Conservation (phyloP, 2,888 invertebrate species). For the Papilio gigon region DNA sequence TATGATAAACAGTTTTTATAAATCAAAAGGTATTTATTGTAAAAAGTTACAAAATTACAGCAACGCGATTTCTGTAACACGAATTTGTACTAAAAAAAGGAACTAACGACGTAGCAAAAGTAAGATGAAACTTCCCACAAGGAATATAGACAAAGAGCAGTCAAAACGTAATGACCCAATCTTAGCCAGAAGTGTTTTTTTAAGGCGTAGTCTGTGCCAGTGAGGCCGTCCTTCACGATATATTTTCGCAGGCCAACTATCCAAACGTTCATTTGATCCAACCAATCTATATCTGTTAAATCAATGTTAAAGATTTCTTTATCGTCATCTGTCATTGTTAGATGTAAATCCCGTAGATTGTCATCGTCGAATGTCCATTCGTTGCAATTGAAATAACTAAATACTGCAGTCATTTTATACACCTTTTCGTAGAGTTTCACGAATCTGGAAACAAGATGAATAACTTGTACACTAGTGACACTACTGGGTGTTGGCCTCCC, state of each 20-base stretch:
- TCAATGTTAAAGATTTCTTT: constrained; percentile 53
- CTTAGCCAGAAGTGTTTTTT: constrained; percentile 47
- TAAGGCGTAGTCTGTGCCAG: constrained; percentile 39
- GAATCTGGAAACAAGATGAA: constrained; percentile 46
- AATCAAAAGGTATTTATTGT: neutral
- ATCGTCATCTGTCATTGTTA: constrained; percentile 46
- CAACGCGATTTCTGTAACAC: neutral
- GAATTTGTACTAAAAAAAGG: neutral
- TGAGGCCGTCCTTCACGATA: constrained; percentile 51
- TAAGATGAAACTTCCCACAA: constrained; percentile 38
- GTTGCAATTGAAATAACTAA: constrained; percentile 48
- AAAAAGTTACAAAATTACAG: neutral
- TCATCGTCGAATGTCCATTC: constrained; percentile 51
- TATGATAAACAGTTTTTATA: neutral
- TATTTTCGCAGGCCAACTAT: constrained; percentile 51
- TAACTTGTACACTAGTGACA: too few species aligned
- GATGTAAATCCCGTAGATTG: constrained; percentile 45
- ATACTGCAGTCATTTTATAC: constrained; percentile 45
- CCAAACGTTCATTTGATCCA: constrained; percentile 46
- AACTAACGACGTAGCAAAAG: neutral
- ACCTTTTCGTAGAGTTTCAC: constrained; percentile 48
- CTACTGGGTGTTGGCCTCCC: too few species aligned
- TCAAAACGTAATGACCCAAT: constrained; percentile 39
- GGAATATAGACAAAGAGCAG: constrained; percentile 36
- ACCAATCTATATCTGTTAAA: constrained; percentile 45